Conservation (phyloP, 2,113 vertebrate genomes). For the Melanerpes aurifrons region DNA sequence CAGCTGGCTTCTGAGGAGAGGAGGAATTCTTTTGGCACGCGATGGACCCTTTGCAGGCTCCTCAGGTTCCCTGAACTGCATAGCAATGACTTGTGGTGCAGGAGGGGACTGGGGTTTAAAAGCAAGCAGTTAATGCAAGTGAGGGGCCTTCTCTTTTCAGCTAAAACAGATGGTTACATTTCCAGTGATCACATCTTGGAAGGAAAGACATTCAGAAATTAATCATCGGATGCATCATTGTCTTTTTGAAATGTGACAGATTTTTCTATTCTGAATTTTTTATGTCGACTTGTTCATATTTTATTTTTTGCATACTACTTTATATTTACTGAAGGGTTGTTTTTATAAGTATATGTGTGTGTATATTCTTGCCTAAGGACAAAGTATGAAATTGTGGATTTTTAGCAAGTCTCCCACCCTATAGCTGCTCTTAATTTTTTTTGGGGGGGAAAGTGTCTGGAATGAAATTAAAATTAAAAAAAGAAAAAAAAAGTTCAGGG, state of each 20-base stretch:
- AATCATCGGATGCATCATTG: constrained; percentile 44
- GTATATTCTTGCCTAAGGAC: constrained; percentile 52
- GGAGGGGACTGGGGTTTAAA: not conserved
- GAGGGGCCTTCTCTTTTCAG: not conserved
- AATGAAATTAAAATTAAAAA: not conserved
- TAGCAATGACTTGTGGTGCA: not conserved
- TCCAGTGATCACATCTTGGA: not conserved
- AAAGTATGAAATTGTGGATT: constrained; percentile 42
- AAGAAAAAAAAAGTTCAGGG: not conserved
- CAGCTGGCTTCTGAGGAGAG: not conserved
- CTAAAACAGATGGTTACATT: not conserved
- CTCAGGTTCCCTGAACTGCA: constrained; percentile 6
- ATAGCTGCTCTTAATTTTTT: constrained; percentile 30
- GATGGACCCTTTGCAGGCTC: constrained; percentile 1
- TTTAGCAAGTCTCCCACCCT: constrained; percentile 42
- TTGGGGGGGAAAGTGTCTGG: not conserved
- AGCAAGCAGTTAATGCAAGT: not conserved
- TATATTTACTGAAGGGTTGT: constrained; percentile 62
- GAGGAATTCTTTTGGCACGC: not conserved
- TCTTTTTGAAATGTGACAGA: constrained; percentile 72
- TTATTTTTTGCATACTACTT: constrained; percentile 58
- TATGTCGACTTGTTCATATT: constrained; percentile 40
- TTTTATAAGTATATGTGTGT: constrained; percentile 48
- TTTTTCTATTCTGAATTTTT: constrained; percentile 72
- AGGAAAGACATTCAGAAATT: constrained; percentile 61